Percentiles rank a stretch among this genome's conserved stretches.
Evolutionary conservation across 37 sponge, comb jelly and placozoan species (phyloP).

Genomic region (Cladorhizidae sp.): DNA sequence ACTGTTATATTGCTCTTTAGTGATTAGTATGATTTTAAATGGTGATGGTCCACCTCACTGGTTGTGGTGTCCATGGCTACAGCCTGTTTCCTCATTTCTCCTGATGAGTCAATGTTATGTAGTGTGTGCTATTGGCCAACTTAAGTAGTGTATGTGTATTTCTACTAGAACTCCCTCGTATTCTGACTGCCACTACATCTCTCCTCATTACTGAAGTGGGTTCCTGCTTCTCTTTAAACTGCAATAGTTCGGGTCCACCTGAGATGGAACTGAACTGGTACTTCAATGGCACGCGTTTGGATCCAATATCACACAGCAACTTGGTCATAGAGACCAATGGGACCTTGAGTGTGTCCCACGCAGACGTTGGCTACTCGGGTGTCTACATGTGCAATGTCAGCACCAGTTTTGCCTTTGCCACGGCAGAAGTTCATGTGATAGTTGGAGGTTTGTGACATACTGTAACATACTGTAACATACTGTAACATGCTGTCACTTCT

Average conservation of each 20-base stretch:
- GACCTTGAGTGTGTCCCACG: slow-evolving; percentile 8
- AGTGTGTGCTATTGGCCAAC: too few species aligned
- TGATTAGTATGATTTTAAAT: too few species aligned
- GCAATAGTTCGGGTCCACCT: slow-evolving; percentile 13
- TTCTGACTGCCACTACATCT: slow-evolving; percentile 12
- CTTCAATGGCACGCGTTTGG: slow-evolving; percentile 25
- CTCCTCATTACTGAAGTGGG: slow-evolving; percentile 5
- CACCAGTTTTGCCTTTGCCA: slow-evolving; percentile 1
- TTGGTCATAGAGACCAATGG: not conserved
- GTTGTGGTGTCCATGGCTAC: too few species aligned
- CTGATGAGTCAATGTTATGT: too few species aligned
- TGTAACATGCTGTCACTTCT: not conserved
- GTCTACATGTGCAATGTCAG: slow-evolving; percentile 53
- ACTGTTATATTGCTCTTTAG: too few species aligned
- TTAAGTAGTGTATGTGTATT: too few species aligned
- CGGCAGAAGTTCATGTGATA: slow-evolving; percentile 33
- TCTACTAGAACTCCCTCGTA: too few species aligned
- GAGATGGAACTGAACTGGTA: slow-evolving; percentile 32
- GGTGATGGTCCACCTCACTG: too few species aligned
- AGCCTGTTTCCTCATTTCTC: too few species aligned
- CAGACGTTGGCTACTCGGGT: slow-evolving; percentile 17
- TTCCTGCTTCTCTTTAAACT: slow-evolving; percentile 32
- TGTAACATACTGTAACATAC: too few species aligned
- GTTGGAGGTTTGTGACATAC: slow-evolving; percentile 65
- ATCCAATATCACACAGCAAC: not conserved